A percentile compares a stretch with the other conserved stretches of the same genome.
Evolutionary conservation across 2,888 invertebrate species (phyloP).

Genomic region (Amphipoea lucens): DNA sequence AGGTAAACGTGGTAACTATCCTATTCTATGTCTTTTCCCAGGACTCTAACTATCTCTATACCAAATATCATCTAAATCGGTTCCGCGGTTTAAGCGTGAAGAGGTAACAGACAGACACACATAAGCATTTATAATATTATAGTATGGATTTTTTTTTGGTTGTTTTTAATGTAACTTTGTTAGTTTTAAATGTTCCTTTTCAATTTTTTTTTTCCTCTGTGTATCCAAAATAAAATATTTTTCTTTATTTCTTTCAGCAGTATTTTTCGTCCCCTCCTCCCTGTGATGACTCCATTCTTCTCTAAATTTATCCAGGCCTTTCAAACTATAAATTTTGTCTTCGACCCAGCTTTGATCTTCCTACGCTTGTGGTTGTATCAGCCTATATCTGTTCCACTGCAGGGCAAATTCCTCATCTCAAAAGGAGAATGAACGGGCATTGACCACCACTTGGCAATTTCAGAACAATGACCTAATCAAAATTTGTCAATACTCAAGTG

Average conservation of each 20-base stretch:
- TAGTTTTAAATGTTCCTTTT: background rate
- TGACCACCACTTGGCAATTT: background rate
- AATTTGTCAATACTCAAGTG: background rate
- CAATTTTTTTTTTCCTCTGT: background rate
- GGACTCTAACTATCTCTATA: too few relatives aligned
- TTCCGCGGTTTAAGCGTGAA: too few relatives aligned
- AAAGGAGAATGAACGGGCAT: background rate
- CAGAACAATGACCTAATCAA: background rate
- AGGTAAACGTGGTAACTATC: too few relatives aligned
- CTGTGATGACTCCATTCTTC: background rate
- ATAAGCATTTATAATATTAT: too few relatives aligned
- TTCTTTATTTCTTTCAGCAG: background rate
- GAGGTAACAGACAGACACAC: too few relatives aligned
- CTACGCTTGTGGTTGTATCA: background rate
- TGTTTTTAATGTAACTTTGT: background rate
- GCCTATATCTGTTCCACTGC: background rate
- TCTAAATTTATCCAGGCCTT: background rate
- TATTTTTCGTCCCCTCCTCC: background rate
- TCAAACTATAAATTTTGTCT: background rate
- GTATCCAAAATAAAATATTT: background rate
- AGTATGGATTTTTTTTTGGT: too few relatives aligned
- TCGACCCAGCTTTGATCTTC: background rate
- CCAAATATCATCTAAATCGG: too few relatives aligned
- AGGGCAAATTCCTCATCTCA: background rate
- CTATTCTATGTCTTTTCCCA: too few relatives aligned